Conservation (phyloP, 2,888 invertebrate genomes). For the Eristalis intricaria region DNA sequence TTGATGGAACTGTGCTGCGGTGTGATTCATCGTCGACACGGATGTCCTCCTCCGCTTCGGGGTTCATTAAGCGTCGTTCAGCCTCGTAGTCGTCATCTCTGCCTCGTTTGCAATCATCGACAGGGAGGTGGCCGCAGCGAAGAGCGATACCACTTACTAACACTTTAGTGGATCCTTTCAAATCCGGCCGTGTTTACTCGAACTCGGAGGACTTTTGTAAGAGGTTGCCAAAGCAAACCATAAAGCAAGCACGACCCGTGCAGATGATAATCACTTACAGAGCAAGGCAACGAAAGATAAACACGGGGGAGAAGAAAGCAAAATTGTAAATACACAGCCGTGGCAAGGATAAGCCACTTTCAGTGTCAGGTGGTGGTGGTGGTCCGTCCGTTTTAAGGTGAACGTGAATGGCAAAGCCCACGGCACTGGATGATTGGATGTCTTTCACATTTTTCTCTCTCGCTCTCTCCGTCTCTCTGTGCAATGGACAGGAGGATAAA, state of each 20-base stretch:
- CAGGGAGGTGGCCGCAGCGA: not conserved
- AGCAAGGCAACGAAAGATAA: slow-evolving; percentile 12
- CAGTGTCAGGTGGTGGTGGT: not conserved
- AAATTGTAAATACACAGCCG: slow-evolving; percentile 25
- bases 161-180: slow-evolving; percentile 29
- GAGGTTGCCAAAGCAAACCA: slow-evolving; percentile 59
- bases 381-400: slow-evolving; percentile 21
- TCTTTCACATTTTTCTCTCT: not conserved
- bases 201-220: slow-evolving; percentile 45
- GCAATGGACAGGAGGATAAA: slow-evolving; percentile 48
- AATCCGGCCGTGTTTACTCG: not conserved
- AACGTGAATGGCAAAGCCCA: not conserved
- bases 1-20: slow-evolving; percentile 11
- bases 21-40: slow-evolving; percentile 16
- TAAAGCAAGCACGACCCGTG: slow-evolving; percentile 59
- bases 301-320: not conserved
- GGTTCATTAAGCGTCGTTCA: slow-evolving; percentile 54
- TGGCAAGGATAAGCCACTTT: slow-evolving; percentile 55
- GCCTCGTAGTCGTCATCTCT: slow-evolving; percentile 30
- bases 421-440: slow-evolving; percentile 12
- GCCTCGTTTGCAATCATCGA: slow-evolving; percentile 42
- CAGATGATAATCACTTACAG: slow-evolving; percentile 63
- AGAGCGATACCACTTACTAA: slow-evolving; percentile 46
- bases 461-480: not conserved
- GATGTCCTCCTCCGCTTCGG: slow-evolving; percentile 40